phyloP scores from a whole-genome alignment of 2,888 invertebrate genomes.

The Diachrysia chrysitis region DNA sequence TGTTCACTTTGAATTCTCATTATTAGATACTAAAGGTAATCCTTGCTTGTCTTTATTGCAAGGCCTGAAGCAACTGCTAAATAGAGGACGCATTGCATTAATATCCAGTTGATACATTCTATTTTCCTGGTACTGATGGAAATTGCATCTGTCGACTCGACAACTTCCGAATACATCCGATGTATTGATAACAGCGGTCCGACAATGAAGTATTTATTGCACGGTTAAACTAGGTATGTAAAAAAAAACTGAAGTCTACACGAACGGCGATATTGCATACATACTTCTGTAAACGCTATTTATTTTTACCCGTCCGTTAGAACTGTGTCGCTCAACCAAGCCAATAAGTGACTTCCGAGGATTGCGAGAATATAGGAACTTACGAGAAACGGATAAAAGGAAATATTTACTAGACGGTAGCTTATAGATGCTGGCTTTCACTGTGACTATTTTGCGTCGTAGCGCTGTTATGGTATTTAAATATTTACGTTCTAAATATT shows the following conservation, averaged over 20 bases:
- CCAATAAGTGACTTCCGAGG: constrained; percentile 66
- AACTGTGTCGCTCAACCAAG: constrained; percentile 62
- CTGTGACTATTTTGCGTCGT: not conserved
- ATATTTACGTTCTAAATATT: not conserved
- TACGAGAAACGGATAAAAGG: constrained; percentile 34
- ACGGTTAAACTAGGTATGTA: constrained; percentile 6
- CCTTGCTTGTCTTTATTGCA: not conserved
- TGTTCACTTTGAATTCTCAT: not conserved
- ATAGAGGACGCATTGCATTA: not conserved
- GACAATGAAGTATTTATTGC: constrained; percentile 5
- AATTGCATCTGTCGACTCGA: constrained; percentile 3
- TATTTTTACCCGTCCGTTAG: constrained; percentile 63
- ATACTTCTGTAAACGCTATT: constrained; percentile 61
- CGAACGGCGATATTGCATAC: constrained; percentile 64
- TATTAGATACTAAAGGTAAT: not conserved
- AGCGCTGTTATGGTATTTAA: not conserved
- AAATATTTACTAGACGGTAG: constrained; percentile 26
- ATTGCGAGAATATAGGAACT: constrained; percentile 56
- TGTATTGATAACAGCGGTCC: not conserved
- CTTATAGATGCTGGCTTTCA: not conserved
- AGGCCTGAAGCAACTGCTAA: not conserved
- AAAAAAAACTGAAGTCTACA: constrained; percentile 41
- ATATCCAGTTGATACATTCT: not conserved
- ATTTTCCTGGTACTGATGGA: not conserved
- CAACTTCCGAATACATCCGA: not conserved